Evolutionary conservation across 2,797 vertebrate species (phyloP).

Genomic region (Spondyliosoma cantharus): DNA sequence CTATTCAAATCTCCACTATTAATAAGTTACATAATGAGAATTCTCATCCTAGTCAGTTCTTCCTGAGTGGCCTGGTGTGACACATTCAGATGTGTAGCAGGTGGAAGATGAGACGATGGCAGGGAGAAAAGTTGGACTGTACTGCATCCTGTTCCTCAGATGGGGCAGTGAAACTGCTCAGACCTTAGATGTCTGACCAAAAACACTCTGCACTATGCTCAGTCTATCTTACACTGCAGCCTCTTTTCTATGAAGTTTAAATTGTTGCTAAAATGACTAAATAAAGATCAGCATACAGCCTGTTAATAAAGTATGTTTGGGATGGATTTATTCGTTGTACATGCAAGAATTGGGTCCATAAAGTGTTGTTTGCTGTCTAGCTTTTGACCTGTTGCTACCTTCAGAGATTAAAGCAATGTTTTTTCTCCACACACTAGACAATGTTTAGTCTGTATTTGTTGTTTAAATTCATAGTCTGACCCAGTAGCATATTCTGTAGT

Average conservation of each 20-base stretch:
- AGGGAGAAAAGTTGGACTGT: conserved; percentile 10
- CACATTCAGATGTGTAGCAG: conserved; percentile 11
- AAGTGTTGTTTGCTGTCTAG: neutral
- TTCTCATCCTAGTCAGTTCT: conserved; percentile 26
- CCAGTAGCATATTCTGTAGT: neutral
- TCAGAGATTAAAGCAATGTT: conserved; percentile 1
- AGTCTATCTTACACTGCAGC: conserved; percentile 11
- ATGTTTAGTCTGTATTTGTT: neutral
- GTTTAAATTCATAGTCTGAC: neutral
- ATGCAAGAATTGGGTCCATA: neutral
- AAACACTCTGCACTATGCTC: conserved; percentile 15
- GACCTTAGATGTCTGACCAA: conserved; percentile 28
- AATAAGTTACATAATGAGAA: conserved; percentile 17
- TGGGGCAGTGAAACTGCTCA: conserved; percentile 5
- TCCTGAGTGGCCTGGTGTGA: conserved; percentile 14
- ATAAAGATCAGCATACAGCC: conserved; percentile 45
- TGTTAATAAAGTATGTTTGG: conserved; percentile 21
- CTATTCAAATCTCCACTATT: conserved; percentile 13
- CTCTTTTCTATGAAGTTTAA: conserved; percentile 54
- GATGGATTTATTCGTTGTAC: conserved; percentile 25
- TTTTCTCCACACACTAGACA: neutral
- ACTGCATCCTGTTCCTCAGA: conserved; percentile 16
- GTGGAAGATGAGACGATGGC: conserved; percentile 19
- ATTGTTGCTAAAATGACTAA: conserved; percentile 35
- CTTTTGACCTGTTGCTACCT: neutral